These are phyloP conservation scores for Graphium colonna DNA, from an alignment of 2,888 invertebrate genomes.

Conservation along the genomic window DNA sequence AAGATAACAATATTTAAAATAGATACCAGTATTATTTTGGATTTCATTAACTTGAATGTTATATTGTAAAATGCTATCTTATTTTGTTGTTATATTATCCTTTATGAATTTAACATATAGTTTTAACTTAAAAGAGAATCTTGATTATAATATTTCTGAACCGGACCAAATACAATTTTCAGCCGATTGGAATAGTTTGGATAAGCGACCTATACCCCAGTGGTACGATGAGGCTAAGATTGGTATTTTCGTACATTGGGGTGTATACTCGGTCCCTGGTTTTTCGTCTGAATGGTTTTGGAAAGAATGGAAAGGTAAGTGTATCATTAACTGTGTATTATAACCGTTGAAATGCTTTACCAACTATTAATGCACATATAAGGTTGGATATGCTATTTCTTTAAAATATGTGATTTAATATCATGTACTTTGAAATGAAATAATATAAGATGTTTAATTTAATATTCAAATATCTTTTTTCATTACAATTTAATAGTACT, in stretches of 20 bases:
- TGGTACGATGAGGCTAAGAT: conserved; percentile 96
- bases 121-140: background rate
- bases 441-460: no score
- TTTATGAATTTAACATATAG: background rate
- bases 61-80: background rate
- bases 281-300: conserved; percentile 96
- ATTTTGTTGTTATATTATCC: background rate
- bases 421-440: no score
- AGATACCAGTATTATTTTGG: no score
- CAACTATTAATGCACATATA: no score
- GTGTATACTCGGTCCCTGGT: conserved; percentile 94
- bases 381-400: no score
- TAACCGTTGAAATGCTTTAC: no score
- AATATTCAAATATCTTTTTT: no score
- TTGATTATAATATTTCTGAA: background rate
- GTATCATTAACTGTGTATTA: no score
- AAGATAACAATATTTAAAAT: no score
- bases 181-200: conserved; percentile 92
- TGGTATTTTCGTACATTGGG: conserved; percentile 97
- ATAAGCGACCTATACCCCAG: conserved; percentile 88
- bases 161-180: conserved; percentile 59
- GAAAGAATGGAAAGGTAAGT: conserved; percentile 87
- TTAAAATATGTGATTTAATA: no score
- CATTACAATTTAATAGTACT: no score
- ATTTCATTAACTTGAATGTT: no score